Base-by-base conservation (phyloP, 2,888 invertebrate species). In the Eretmocerus hayati region DNA sequence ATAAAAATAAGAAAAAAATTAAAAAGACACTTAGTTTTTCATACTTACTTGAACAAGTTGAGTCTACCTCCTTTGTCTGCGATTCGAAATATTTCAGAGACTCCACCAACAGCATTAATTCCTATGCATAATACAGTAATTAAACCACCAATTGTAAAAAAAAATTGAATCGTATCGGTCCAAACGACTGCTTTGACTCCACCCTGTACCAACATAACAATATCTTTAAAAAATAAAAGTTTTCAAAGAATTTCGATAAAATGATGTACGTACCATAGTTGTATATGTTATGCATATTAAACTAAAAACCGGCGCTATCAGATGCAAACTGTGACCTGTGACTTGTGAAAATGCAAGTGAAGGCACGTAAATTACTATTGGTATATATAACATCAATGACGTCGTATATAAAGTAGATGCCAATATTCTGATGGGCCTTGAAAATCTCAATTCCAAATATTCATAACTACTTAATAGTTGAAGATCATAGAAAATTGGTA, bases 221-320 rank as follows among this genome's bases (percentile, higher is more conserved):
- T 11, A 19, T 36, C 2, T 13, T 37, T 18, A 9, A 22, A 23
- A 39, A 26, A 4, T 32, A 39, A 39, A 22, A 5, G 13, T n/a
- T 31, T 13, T 26, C 15, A 20, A 39, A 31, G 8, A 46, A 46
- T 18, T 15, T 35, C 31, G 20, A 3, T 9, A 3, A n/a, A 32
- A 15, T 16, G 30, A 22, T 3, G 23, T 5, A 37, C 75, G 72
- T 64, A 81, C 87, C 32, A 87, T 66, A 1, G 85, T 82, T 5
- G 86, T 86, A 59, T 88, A 84, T 40, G 87, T 84, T 19, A 86
- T 85, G 63, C 87, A 88, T 2, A 83, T 75, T 3, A 81, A 71
- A 61, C 86, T 86, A 15, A 85, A 77, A 0, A 84, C 74, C 2
- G 83, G 78, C 2, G 84, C 80, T 35, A 87, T 77, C 1, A 79